Evolutionary conservation across 2,888 invertebrate species (phyloP), one percentile per base, ranked within the genome.

Genomic region (Scotopteryx bipunctaria): DNA sequence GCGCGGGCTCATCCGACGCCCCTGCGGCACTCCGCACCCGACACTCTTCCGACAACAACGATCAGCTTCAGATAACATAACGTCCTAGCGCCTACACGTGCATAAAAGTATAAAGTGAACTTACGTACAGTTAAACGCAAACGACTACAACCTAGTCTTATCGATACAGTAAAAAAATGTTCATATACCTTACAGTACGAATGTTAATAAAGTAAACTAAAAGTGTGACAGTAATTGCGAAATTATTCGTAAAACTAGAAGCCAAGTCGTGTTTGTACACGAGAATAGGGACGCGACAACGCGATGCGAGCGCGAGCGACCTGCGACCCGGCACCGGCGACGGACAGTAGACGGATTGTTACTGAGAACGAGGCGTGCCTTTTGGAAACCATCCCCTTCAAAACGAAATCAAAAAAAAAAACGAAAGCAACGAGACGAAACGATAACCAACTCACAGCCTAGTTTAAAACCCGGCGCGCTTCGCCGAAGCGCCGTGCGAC

Each of bases 391-490:
- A 79, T 75, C 75, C 74, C 76, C 72, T 70, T 73, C 71, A 71
- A 79, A 76, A 74, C 65, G 69, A 75, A 73, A 71, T 71, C 67
- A 66, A 68, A 69, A n/a, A n/a, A n/a, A 62, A 67, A 69, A 69
- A 83, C 73, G 71, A 83, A 86, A 86, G 81, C 79, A 78, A 83
- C 71, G 74, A 76, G 71, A 76, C 76, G 76, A 81, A 85, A 85
- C 76, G 81, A 87, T 85, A 86, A 87, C 86, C 86, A 84, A 86
- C 86, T 88, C 89, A 90, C 89, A 90, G 89, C 89, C 89, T 85
- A 83, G 76, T 81, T 81, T 76, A 73, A 77, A 81, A 86, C 78
- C 80, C 82, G 80, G 76, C 77, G 76, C 78, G 67, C 74, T 76
- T 73, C 71, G 68, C 67, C 73, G 64, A 68, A 71, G 71, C 70